Base-by-base conservation (phyloP, 2,888 invertebrate genomes). In the Plagodis pulveraria region DNA sequence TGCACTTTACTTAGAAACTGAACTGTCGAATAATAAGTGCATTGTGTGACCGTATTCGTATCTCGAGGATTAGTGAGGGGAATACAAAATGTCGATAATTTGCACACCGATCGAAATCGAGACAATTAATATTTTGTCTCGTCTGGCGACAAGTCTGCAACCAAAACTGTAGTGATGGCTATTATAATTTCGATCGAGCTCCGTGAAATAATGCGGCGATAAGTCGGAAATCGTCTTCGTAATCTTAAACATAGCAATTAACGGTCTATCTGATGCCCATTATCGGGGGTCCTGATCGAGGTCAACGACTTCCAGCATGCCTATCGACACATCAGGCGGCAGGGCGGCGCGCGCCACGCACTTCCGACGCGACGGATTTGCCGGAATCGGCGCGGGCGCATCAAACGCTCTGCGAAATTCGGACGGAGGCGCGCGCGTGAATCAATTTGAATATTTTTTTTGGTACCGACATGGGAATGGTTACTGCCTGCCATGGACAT, bases 361-460 rank as follows among this genome's bases (percentile, higher is more conserved):
- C 91, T 91, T 92, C 92, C 92, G 92, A 91, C 89, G 89, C 87
- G 91, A 91, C 92, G 91, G 91, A 92, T 91, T 92, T 91, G 91
- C 91, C 91, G 90, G 92, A 92, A 92, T 90, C 90, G 91, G 81
- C 82, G 90, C 90, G 89, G 91, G 88, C 90, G 89, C 91, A 87
- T 91, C 92, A 92, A 92, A 92, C 85, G 84, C 80, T 74, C 76
- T 82, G 91, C 91, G 79, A 91, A 92, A 87, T 92, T 92, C 89
- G 91, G 91, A 87, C 88, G 81, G 83, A 80, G 86, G 78, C 81
- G 84, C 84, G 87, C 87, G 89, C 90, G 91, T 91, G 91, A 90
- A 91, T 89, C 83, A 79, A 92, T 91, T 92, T 91, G 89, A 91
- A 92, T 91, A 91, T 89, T 83, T 84, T 87, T 90, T 90, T 89